Evolutionary conservation across 2,888 invertebrate genomes (phyloP).

Genomic region (Chouioia cunea): DNA sequence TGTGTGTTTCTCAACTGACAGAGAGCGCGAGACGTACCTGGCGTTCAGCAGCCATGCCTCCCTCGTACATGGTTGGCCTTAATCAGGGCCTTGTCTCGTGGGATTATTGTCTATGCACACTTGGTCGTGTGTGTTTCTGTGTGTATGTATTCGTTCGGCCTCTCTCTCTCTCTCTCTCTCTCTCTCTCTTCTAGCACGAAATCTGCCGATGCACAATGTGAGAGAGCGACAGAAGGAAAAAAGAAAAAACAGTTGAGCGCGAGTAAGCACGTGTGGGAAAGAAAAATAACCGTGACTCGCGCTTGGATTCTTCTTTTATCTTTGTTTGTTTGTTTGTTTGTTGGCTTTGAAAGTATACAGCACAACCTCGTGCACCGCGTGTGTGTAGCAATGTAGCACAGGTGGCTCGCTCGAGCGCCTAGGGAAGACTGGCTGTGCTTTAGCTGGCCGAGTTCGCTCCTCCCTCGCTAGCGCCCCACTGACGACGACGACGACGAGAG

Average conservation of each 20-base stretch:
- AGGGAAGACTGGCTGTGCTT: constrained; percentile 64
- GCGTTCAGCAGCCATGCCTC: constrained; percentile 64
- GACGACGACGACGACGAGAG: background rate
- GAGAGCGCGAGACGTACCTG: constrained; percentile 57
- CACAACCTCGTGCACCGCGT: no score
- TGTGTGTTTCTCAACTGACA: constrained; percentile 1
- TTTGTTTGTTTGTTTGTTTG: no score
- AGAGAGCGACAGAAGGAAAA: no score
- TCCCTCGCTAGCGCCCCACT: constrained; percentile 1
- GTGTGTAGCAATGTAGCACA: no score
- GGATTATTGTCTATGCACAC: background rate
- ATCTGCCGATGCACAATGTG: no score
- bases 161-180: background rate
- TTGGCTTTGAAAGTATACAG: background rate
- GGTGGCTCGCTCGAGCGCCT: constrained; percentile 63
- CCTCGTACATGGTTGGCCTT: constrained; percentile 63
- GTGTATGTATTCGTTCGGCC: background rate
- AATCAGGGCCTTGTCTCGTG: constrained; percentile 20
- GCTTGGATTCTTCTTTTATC: no score
- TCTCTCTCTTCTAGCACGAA: background rate
- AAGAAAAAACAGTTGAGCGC: background rate
- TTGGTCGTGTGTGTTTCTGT: constrained; percentile 49
- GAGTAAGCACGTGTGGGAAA: constrained; percentile 13
- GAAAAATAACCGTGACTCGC: background rate
- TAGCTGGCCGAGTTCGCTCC: constrained; percentile 10